Percentiles rank a stretch among this genome's conserved stretches.
Evolutionary conservation across 2,797 vertebrate species (phyloP).

Genomic region (Lepilemur ruficaudatus): DNA sequence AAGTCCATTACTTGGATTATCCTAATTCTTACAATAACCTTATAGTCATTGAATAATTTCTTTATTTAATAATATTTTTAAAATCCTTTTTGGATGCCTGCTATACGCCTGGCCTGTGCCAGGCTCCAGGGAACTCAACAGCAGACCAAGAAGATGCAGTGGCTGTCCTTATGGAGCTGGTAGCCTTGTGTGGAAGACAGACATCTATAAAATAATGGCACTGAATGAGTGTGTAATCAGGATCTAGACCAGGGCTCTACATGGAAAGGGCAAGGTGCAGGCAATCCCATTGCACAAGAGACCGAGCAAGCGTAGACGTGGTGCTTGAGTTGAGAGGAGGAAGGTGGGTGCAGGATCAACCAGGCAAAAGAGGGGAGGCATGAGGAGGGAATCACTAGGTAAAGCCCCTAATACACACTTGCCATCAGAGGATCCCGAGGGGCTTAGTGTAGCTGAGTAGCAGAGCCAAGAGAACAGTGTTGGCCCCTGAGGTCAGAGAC

Average conservation of each 20-base stretch:
- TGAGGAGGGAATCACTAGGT: fast-evolving
- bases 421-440: not conserved
- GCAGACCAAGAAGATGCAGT: not conserved
- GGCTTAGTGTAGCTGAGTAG: fast-evolving
- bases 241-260: not conserved
- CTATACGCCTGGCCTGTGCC: not conserved
- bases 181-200: not conserved
- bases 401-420: not conserved
- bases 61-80: not conserved
- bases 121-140: too few relatives aligned
- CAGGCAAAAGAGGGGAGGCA: not conserved
- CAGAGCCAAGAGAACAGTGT: not conserved
- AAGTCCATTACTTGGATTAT: not conserved
- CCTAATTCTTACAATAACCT: not conserved
- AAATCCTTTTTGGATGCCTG: not conserved
- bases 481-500: not conserved
- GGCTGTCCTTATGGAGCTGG: not conserved
- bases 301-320: not conserved
- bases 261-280: not conserved
- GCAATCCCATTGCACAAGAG: not conserved
- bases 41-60: not conserved
- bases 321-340: not conserved
- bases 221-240: too few relatives aligned
- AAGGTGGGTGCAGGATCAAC: fast-evolving
- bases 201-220: not conserved